Base-by-base conservation (phyloP, 2,888 invertebrate species). In the Stratiomys singularior region DNA sequence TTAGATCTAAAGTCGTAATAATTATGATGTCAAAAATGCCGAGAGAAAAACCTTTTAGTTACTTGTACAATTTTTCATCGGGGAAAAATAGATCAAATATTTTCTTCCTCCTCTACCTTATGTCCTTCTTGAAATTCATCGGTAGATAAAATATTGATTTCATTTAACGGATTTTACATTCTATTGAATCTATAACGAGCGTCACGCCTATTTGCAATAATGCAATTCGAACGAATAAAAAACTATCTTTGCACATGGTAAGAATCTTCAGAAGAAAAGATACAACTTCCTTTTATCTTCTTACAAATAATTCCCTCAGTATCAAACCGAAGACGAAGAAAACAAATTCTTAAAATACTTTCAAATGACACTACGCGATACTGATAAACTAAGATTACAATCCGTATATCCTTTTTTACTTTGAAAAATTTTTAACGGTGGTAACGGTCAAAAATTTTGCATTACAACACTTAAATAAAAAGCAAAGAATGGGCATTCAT, bases 391-490 rank as follows among this genome's bases (percentile, higher is more conserved):
- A n/a, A n/a, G n/a, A n/a, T n/a, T n/a, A n/a, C n/a, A n/a, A n/a
- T n/a, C n/a, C n/a, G n/a, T n/a, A n/a, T 28, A 56, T 72, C 56
- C 28, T 28, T 56, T 27, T 37, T 37, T 37, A 37, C 9, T 37
- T 37, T 37, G 9, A 3, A 5, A 72, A 11, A 72, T 56, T 28
- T 72, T 25, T 27, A 72, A 72, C 71, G 71, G 71, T 72, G 71
- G 71, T 52, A 72, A 78, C 78, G 78, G 78, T 71, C 78, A 63
- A 76, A 67, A 58, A 47, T 78, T 78, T 60, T 56, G 56, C 71
- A 72, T 72, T 56, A 72, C 27, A 72, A 37, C 4, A 37, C 18
- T 27, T 52, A 4, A 30, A 66, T 7, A 64, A n/a, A 52, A 52
- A 9, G 18, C 2, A 52, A 4, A 9, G 66, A 66, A 30, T 71